Percentiles rank a stretch among this genome's conserved stretches.
Conservation (phyloP, 2,113 vertebrate genomes). For the Neolamprologus hecqui region DNA sequence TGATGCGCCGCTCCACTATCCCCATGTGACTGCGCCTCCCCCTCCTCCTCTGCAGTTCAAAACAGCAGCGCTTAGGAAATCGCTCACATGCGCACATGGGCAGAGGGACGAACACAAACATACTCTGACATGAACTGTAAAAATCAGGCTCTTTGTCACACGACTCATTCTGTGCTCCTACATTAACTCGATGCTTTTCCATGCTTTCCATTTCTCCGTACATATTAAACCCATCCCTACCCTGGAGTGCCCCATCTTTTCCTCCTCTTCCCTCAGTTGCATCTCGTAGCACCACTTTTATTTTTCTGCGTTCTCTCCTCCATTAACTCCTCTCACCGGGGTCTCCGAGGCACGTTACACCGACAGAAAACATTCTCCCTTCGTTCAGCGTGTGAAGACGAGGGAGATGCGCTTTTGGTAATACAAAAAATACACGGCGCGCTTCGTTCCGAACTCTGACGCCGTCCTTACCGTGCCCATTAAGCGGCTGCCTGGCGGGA, state of each 20-base stretch:
- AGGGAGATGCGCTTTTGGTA: not conserved
- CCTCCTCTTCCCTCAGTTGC: not conserved
- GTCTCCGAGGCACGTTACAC: not conserved
- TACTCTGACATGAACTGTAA: not conserved
- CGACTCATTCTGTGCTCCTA: not conserved
- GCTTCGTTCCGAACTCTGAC: not conserved
- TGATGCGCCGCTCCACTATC: slow-evolving; percentile 25
- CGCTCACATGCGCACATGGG: not conserved
- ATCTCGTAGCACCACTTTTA: not conserved
- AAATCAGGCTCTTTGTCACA: not conserved
- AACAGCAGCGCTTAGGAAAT: not conserved
- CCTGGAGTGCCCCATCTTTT: not conserved
- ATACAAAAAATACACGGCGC: not conserved
- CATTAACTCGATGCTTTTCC: not conserved
- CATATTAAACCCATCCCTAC: not conserved
- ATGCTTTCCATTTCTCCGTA: not conserved
- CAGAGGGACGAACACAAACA: not conserved
- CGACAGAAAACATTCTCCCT: not conserved
- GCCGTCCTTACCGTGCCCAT: slow-evolving; percentile 83
- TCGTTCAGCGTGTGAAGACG: not conserved
- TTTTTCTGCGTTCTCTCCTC: not conserved
- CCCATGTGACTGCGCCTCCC: slow-evolving; percentile 12
- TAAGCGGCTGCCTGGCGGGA: slow-evolving; percentile 80
- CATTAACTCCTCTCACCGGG: not conserved
- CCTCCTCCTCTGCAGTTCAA: not conserved